phyloP scores from a whole-genome alignment of 2,888 invertebrate genomes.

The Eumacrocentrus americanus region DNA sequence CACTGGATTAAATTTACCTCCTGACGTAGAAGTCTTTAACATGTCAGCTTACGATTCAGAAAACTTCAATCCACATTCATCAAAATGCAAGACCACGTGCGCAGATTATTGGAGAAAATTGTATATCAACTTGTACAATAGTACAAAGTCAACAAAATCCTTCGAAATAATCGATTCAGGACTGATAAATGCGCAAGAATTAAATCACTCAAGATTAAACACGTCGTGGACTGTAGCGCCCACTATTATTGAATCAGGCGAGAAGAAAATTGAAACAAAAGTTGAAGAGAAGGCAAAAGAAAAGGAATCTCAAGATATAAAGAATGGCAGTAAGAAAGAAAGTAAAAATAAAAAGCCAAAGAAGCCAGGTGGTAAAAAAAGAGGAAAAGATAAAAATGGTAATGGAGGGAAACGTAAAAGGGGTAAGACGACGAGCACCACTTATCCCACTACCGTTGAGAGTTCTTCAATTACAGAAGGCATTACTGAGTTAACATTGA shows the following conservation, averaged over 20 bases:
- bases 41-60: neutral
- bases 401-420: constrained; percentile 23
- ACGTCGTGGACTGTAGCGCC: constrained; percentile 1
- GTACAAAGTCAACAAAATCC: constrained; percentile 5
- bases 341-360: constrained; percentile 13
- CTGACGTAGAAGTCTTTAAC: constrained; percentile 5
- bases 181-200: constrained; percentile 33
- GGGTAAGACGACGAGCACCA: constrained; percentile 18
- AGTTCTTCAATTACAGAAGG: constrained; percentile 5
- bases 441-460: neutral
- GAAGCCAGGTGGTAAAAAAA: constrained; percentile 13
- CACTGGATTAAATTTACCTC: constrained; percentile 16
- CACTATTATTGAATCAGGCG: neutral
- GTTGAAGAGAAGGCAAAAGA: constrained; percentile 6
- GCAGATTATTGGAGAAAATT: constrained; percentile 32
- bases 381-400: constrained; percentile 11
- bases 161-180: constrained; percentile 37
- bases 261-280: constrained; percentile 8
- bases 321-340: constrained; percentile 6
- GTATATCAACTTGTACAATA: constrained; percentile 25
- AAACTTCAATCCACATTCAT: constrained; percentile 7
- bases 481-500: neutral
- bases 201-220: constrained; percentile 9
- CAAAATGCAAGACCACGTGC: constrained; percentile 29
- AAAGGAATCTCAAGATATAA: too few relatives aligned